A percentile compares a stretch with the other conserved stretches of the same genome.
Evolutionary conservation across 2,797 vertebrate species (phyloP).

Genomic region (Nothura maculosa): DNA sequence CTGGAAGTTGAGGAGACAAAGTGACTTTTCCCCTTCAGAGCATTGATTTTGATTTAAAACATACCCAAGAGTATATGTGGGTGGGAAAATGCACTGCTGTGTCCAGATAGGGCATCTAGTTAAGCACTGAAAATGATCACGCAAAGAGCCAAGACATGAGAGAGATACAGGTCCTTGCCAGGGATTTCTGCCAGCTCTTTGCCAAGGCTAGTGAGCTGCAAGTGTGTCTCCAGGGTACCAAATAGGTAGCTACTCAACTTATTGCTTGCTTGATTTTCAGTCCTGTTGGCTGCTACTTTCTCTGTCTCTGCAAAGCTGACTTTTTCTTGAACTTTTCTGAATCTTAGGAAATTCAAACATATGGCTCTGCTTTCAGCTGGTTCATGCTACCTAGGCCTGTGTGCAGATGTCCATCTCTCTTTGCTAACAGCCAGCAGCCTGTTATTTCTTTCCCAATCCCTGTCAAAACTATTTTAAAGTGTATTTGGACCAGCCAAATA

Average conservation of each 20-base stretch:
- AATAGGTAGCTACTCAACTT: slow-evolving; percentile 20
- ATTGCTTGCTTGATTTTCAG: slow-evolving; percentile 43
- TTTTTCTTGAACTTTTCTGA: slow-evolving; percentile 21
- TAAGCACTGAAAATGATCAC: not conserved
- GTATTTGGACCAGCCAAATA: not conserved
- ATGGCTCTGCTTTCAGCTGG: fast-evolving
- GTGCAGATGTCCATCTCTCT: not conserved
- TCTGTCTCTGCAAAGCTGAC: not conserved
- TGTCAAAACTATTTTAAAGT: not conserved
- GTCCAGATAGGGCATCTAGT: not conserved
- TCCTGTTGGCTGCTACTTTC: slow-evolving; percentile 4
- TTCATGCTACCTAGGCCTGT: not conserved
- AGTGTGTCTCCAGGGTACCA: not conserved
- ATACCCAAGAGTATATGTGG: not conserved
- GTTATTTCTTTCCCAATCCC: not conserved
- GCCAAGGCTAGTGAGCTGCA: not conserved
- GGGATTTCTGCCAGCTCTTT: not conserved
- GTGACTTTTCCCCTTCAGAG: not conserved
- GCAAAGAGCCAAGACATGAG: not conserved
- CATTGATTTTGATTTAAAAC: not conserved
- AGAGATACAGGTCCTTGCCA: not conserved
- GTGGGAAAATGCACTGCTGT: not conserved
- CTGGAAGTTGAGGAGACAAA: not conserved
- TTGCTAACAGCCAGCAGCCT: not conserved
- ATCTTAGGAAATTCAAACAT: not conserved